Base-by-base conservation (phyloP, 2,888 invertebrate genomes). In the Spodoptera exigua region DNA sequence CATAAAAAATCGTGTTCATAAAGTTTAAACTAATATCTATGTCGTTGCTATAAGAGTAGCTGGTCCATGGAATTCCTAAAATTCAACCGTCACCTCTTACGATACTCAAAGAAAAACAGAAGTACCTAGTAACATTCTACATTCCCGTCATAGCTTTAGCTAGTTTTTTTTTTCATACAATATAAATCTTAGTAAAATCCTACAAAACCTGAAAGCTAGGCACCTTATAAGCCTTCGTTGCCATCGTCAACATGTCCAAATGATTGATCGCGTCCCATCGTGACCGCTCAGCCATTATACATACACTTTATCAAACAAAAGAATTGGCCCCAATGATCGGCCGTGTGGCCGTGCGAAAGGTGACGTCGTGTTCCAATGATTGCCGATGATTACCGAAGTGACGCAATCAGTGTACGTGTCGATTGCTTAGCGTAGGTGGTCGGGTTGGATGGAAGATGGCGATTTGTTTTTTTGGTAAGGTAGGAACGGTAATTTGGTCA, bases 281-380 rank as follows among this genome's bases (percentile, higher is more conserved):
- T 83, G 81, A 81, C 81, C 71, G 49, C 44, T 32, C 36, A 57
- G 55, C 61, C 79, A 79, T 83, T 81, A 78, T 70, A 74, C 60
- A 64, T 72, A 74, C 69, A 27, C 27, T 27, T 71, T 73, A 74
- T 77, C 70, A 78, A 78, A 84, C 85, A 84, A 84, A 83, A 82
- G 84, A 83, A 82, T 79, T 74, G 76, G 69, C 75, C 74, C 61
- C 57, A 78, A 78, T 81, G 80, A 74, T 75, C 62, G 67, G 61
- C n/a, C n/a, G n/a, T n/a, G 58, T 72, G 78, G 76, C 73, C 84
- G 82, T 83, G 85, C 84, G 84, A 85, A 84, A 84, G 84, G 81
- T 79, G 82, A 76, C 77, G 72, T 47, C 65, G 74, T 52, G 43
- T 41, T 54, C 60, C 75, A 71, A 73, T 71, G 77, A 78, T 78